These are phyloP conservation scores for Aix galericulata DNA, from an alignment of 2,113 vertebrate genomes.

Conservation along the genomic window DNA sequence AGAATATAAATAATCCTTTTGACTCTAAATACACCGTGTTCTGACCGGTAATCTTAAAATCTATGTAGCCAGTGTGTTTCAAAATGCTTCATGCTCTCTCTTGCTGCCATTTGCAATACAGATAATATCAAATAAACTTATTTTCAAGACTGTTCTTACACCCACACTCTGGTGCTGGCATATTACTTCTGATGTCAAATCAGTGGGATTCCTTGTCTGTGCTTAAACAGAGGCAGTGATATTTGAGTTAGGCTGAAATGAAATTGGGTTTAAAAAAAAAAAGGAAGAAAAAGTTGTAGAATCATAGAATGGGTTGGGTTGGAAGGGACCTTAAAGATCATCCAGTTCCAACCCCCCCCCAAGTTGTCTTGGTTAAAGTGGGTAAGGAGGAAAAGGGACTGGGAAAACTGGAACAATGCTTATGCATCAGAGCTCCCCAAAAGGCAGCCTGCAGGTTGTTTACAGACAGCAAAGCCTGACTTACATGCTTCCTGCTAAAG, in stretches of 20 bases:
- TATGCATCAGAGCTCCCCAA: not conserved
- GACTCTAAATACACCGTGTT: not conserved
- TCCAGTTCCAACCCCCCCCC: no score
- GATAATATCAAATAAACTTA: not conserved
- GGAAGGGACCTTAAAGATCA: no score
- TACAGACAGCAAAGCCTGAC: not conserved
- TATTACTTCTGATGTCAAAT: not conserved
- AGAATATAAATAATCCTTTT: not conserved
- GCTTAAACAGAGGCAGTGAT: not conserved
- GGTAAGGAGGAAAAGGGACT: not conserved
- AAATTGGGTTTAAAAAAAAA: not conserved
- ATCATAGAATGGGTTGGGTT: no score
- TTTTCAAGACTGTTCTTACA: not conserved
- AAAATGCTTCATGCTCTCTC: not conserved
- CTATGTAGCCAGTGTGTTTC: not conserved
- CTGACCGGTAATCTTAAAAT: not conserved
- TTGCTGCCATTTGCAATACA: not conserved
- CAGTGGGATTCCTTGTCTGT: not conserved
- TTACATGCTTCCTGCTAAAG: not conserved
- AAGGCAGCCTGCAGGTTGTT: not conserved
- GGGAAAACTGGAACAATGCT: not conserved
- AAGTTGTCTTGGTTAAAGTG: not conserved
- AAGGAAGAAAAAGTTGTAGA: no score
- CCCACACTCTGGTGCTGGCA: not conserved
- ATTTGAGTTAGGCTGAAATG: not conserved